Evolutionary conservation across 2,888 invertebrate genomes (phyloP), one percentile per base, ranked within the genome.

Genomic region (Oligia latruncula): DNA sequence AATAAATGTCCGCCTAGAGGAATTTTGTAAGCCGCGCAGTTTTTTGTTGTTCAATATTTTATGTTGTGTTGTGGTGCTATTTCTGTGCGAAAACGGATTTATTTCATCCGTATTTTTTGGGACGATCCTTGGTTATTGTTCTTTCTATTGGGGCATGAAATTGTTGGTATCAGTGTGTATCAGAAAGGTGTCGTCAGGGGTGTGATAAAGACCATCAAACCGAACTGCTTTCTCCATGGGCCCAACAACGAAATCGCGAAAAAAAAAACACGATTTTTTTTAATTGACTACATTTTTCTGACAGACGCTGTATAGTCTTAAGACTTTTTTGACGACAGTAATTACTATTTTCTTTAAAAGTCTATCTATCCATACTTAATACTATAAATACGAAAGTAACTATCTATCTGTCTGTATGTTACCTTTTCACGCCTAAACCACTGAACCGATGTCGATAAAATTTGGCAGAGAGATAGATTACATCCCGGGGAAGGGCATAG

Each of bases 1-100:
- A 87, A 90, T 86, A 84, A 83, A 89, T 85, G 80, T 77, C 17
- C 46, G 81, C 82, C 82, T 77, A 43, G 78, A 83, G 88, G 72
- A 81, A 70, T 82, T 81, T 77, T 58, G 77, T 74, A 58, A 77
- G 67, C 46, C 72, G 5, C 67, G 52, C 65, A 29, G 60, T 84
- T 83, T 80, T 46, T 11, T 46, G 46, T 46, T 46, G 46, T 46
- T 11, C 46, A 46, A 46, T 46, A 46, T 46, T 46, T 46, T 85
- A 80, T 80, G 67, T 65, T 71, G 23, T 80, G 67, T 65, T 71
- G 23, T 80, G 62, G 64, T 71, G 71, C 64, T 62, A 64, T 81
- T 81, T 85, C 17, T 66, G 35, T 40, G 13, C 60, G 68, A 65
- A 67, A 72, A 73, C 23, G 11, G 78, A 82, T 86, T 84, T 84